Percentiles rank a stretch among this genome's conserved stretches.
Evolutionary conservation across 2,888 invertebrate genomes (phyloP).

Genomic region (Phalera bucephala): DNA sequence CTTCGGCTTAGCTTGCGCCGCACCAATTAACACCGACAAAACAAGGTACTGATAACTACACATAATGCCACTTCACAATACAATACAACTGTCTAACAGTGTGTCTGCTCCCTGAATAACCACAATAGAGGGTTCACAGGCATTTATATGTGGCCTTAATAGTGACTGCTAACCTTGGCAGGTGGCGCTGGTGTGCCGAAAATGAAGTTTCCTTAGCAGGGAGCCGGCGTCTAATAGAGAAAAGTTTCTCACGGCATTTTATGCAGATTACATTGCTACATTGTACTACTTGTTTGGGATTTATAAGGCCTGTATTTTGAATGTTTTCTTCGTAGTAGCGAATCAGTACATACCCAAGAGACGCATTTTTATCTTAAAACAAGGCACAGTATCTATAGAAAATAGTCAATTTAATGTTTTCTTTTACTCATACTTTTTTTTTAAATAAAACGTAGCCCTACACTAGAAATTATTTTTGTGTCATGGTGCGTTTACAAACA

Average conservation of each 20-base stretch:
- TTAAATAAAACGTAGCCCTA: too few relatives aligned
- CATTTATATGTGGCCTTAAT: conserved; percentile 81
- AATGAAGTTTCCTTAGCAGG: conserved; percentile 66
- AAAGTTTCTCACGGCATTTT: conserved; percentile 71
- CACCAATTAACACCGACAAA: conserved; percentile 46
- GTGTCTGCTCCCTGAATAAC: conserved; percentile 61
- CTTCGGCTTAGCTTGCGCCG: conserved; percentile 50
- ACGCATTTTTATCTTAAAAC: too few relatives aligned
- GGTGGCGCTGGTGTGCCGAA: conserved; percentile 59
- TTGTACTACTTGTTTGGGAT: not conserved
- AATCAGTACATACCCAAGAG: too few relatives aligned
- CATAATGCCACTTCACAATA: conserved; percentile 40
- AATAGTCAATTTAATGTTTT: too few relatives aligned
- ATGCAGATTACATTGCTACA: conserved; percentile 56
- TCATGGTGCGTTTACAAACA: too few relatives aligned
- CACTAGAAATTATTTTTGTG: too few relatives aligned
- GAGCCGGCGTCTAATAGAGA: conserved; percentile 59
- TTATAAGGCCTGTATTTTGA: not conserved
- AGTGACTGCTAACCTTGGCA: conserved; percentile 58
- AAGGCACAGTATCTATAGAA: too few relatives aligned
- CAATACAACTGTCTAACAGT: conserved; percentile 51
- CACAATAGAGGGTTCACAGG: conserved; percentile 63
- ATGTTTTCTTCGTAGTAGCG: too few relatives aligned
- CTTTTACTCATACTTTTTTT: too few relatives aligned
- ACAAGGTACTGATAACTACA: conserved; percentile 53